Evolutionary conservation across 2,797 vertebrate species (phyloP).

Genomic region (Rhincodon typus): DNA sequence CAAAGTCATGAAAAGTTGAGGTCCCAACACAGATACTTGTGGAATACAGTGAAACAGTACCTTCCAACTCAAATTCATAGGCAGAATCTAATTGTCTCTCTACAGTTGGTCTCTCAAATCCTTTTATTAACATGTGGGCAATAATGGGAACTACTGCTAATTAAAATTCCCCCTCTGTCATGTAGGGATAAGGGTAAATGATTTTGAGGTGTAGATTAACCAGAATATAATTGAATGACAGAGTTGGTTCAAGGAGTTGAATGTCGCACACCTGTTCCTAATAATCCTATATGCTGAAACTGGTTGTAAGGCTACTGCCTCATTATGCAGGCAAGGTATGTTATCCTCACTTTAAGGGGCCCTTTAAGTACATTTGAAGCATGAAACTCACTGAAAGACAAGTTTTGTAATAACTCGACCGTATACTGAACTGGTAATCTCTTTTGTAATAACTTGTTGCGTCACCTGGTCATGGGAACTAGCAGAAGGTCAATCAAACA

Average conservation of each 20-base stretch:
- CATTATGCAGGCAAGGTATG: background rate
- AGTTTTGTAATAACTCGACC: background rate
- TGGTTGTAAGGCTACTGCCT: background rate
- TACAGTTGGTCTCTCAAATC: background rate
- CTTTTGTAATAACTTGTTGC: background rate
- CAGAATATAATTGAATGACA: background rate
- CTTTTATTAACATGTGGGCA: background rate
- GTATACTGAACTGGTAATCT: too few species aligned
- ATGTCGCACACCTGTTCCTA: background rate
- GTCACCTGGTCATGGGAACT: background rate
- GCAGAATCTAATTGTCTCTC: background rate
- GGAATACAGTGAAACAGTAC: background rate
- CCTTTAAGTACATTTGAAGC: background rate
- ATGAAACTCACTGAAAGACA: background rate
- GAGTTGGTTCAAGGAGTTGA: background rate
- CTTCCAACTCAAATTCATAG: background rate
- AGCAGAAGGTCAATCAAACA: background rate
- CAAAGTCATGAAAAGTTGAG: background rate
- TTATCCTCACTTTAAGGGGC: too few species aligned
- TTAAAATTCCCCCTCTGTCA: background rate
- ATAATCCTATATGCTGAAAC: background rate
- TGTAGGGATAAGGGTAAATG: background rate
- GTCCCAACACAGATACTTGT: background rate
- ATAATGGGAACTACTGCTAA: background rate
- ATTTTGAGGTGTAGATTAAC: background rate